Conservation (phyloP, 2,113 vertebrate genomes). For the Cebidichthys violaceus region DNA sequence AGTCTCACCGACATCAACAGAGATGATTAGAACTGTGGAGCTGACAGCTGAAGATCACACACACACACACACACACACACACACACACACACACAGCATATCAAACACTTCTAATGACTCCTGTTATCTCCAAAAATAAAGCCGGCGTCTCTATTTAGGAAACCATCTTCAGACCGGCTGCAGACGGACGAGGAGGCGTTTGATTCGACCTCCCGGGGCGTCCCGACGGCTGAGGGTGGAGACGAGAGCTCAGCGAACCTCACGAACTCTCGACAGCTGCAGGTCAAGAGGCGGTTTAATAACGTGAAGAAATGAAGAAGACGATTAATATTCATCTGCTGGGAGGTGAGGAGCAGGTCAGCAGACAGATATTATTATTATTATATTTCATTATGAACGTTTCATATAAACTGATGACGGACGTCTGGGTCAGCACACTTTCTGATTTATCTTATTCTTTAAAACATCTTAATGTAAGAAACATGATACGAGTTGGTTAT, state of each 20-base stretch:
- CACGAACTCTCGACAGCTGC: neutral
- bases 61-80: no score
- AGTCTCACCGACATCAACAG: no score
- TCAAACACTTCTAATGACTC: no score
- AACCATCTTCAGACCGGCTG: no score
- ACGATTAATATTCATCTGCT: constrained; percentile 23
- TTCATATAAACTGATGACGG: neutral
- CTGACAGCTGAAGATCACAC: no score
- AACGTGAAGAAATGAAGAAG: constrained; percentile 17
- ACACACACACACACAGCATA: no score
- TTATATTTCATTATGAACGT: neutral
- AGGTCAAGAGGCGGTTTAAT: constrained; percentile 21
- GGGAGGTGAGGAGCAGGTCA: constrained; percentile 11
- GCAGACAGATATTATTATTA: neutral
- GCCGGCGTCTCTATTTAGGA: neutral
- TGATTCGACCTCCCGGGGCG: neutral
- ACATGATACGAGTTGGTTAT: neutral
- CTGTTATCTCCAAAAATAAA: constrained; percentile 28
- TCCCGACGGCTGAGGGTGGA: neutral
- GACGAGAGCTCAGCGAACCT: neutral
- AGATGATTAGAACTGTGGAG: no score
- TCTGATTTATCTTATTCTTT: neutral
- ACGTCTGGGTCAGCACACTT: no score
- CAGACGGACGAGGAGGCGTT: neutral
- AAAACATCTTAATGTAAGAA: neutral